A percentile compares a stretch with the other conserved stretches of the same genome.
Evolutionary conservation across 1,140 invertebrate species (phyloP).

Genomic region (Rhagoletis zephyria): DNA sequence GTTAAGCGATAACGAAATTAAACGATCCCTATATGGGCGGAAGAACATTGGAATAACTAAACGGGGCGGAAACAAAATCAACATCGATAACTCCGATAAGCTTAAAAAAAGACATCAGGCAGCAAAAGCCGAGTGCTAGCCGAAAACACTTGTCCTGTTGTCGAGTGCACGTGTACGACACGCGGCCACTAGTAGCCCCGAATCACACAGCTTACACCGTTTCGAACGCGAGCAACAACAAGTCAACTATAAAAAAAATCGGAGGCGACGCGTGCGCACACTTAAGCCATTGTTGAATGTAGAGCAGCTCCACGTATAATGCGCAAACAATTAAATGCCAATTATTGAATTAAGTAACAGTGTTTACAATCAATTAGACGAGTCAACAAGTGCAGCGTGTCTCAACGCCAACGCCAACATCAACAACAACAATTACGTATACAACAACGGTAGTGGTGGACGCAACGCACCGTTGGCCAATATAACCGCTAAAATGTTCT

Average conservation of each 20-base stretch:
- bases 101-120: neutral
- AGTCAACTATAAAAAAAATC: slow-evolving; percentile 17
- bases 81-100: neutral
- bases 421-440: neutral
- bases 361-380: slow-evolving; percentile 32
- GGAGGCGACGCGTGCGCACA: slow-evolving; percentile 29
- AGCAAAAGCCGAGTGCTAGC: neutral
- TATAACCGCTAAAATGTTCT: slow-evolving; percentile 66
- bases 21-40: neutral
- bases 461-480: neutral
- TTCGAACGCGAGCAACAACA: neutral
- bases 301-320: neutral
- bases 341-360: slow-evolving; percentile 45
- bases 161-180: slow-evolving; percentile 16
- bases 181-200: neutral
- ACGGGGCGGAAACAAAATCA: neutral
- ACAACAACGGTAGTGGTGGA: neutral
- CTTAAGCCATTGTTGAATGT: neutral
- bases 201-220: neutral
- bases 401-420: neutral
- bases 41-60: neutral
- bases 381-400: neutral
- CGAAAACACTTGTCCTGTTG: slow-evolving; percentile 19
- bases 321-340: slow-evolving; percentile 47
- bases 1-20: neutral